Conservation (phyloP, 2,113 vertebrate genomes). For the Steatornis caripensis region DNA sequence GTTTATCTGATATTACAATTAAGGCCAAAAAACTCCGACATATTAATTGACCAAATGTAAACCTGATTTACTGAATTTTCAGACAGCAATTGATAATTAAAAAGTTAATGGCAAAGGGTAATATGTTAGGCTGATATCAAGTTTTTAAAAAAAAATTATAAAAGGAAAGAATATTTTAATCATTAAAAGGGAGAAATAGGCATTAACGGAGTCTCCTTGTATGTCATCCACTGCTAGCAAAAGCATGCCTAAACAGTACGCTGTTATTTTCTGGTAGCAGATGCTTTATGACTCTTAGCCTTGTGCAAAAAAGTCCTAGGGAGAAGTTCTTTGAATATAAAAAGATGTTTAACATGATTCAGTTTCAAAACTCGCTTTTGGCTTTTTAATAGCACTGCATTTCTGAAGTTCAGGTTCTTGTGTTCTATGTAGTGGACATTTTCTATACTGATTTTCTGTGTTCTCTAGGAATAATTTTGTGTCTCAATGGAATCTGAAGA, state of each 20-base stretch:
- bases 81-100: not conserved
- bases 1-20: not conserved
- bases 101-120: not conserved
- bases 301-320: not conserved
- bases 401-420: not conserved
- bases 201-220: not conserved
- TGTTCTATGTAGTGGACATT: not conserved
- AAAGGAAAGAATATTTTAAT: not conserved
- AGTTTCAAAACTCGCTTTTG: not conserved
- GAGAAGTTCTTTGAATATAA: not conserved
- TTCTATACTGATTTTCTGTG: not conserved
- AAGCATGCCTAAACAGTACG: not conserved
- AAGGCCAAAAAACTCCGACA: rapidly evolving
- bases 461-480: not conserved
- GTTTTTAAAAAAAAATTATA: not conserved
- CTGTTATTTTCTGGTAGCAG: not conserved
- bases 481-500: not conserved
- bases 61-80: not conserved
- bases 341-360: not conserved
- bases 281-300: not conserved
- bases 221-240: not conserved
- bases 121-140: not conserved
- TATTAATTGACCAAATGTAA: not conserved
- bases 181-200: not conserved
- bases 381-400: not conserved